A percentile compares a stretch with the other conserved stretches of the same genome.
These are phyloP conservation scores for Alca torda DNA, from an alignment of 2,797 vertebrate species.

Conservation along the genomic window DNA sequence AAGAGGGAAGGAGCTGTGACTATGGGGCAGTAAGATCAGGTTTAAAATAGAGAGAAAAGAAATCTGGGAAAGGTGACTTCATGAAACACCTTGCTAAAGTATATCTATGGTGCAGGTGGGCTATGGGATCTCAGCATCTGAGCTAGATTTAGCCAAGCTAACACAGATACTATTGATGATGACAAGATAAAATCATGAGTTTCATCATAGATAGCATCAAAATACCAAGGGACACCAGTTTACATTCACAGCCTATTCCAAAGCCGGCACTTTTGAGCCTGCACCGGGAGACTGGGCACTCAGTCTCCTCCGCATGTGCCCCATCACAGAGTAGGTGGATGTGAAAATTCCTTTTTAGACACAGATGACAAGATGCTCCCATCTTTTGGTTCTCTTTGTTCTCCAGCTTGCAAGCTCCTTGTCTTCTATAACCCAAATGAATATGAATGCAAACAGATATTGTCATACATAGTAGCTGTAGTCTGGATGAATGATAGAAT, in stretches of 20 bases:
- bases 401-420: neutral
- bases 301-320: neutral
- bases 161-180: neutral
- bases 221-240: neutral
- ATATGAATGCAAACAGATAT: neutral
- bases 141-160: neutral
- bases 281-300: neutral
- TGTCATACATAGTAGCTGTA: neutral
- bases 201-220: neutral
- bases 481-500: neutral
- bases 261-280: neutral
- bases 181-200: neutral
- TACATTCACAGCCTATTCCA: neutral
- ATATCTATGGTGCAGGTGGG: neutral
- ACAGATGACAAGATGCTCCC: neutral
- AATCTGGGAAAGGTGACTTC: neutral
- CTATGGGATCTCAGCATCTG: neutral
- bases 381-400: neutral
- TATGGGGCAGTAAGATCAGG: neutral
- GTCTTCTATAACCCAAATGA: neutral
- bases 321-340: neutral
- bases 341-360: neutral
- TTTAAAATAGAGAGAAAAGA: neutral
- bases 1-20: neutral
- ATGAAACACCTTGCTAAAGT: neutral